Conservation (phyloP, 2,888 invertebrate genomes). For the Lysandra coridon region DNA sequence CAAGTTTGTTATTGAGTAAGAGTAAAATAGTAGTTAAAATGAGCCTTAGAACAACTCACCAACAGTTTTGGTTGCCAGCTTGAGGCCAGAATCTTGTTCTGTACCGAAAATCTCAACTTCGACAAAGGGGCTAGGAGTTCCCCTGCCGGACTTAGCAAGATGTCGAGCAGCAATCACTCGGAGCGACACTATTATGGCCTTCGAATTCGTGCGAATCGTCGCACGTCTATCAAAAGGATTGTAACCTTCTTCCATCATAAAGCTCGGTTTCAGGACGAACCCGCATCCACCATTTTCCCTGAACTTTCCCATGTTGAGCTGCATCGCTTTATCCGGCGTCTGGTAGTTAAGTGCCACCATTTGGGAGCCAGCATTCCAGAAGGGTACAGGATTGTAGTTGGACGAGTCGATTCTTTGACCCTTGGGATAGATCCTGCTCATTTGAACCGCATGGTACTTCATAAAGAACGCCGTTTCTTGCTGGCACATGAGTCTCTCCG, state of each 20-base stretch:
- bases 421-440: slow-evolving; percentile 97
- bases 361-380: slow-evolving; percentile 98
- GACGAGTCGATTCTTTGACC: slow-evolving; percentile 97
- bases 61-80: slow-evolving; percentile 91
- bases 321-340: slow-evolving; percentile 97
- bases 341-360: slow-evolving; percentile 99
- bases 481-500: slow-evolving; percentile 93
- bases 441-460: slow-evolving; percentile 90
- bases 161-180: slow-evolving; percentile 94
- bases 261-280: slow-evolving; percentile 93
- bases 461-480: slow-evolving; percentile 87
- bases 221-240: slow-evolving; percentile 87
- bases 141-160: slow-evolving; percentile 89
- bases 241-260: slow-evolving; percentile 90
- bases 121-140: slow-evolving; percentile 93
- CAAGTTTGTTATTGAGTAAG: too few relatives aligned
- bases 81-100: slow-evolving; percentile 90
- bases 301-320: slow-evolving; percentile 96
- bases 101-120: slow-evolving; percentile 95
- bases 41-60: slow-evolving; percentile 76
- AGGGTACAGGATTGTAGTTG: slow-evolving; percentile 96
- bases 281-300: slow-evolving; percentile 96
- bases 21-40: neutral
- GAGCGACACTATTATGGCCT: slow-evolving; percentile 82
- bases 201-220: slow-evolving; percentile 60